Base-by-base conservation (phyloP, 35 echinoderm and acorn worm genomes). In the Ptychodera flava region DNA sequence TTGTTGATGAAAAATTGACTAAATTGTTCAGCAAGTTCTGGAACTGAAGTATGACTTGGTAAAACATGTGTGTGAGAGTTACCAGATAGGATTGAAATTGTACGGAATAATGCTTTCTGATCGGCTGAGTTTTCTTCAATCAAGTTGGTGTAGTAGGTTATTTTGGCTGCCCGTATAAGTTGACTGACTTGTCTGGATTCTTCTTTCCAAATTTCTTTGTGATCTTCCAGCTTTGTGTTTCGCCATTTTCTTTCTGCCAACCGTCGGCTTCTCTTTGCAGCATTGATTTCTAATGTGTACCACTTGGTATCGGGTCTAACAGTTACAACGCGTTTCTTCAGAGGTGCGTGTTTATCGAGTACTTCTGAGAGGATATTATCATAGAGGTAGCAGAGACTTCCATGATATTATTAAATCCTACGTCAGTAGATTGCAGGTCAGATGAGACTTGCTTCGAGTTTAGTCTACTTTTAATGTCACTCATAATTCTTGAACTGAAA, bases 221-320 rank as follows among this genome's bases (percentile, higher is more conserved):
- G 31, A 84, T 83, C 79, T 14, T 15, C 36, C 0, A 83, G 87
- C 32, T 89, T 84, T 16, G 87, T 83, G 29, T 79, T 12, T 33
- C 87, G 78, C 79, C 90, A 91, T 82, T 87, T 87, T 38, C 80
- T 79, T 78, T 91, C 90, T 31, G 88, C 30, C 37, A 12, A 16
- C 36, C 90, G 38, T n/a, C 37, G 78, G 27, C 88, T 88, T 34
- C 31, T 28, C 35, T 84, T 91, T 35, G 85, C 85, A 27, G 33
- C 52, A 78, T 33, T 28, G 64, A 91, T 91, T 29, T 83, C 37
- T 29, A 64, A 32, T 34, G 87, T 88, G 79, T 91, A 91, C 90
- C 90, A 91, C n/a, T 15, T 38, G 16, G 85, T 88, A 78, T 91
- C 87, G 36, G 85, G 85, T 33, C 85, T 81, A 32, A 87, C 76